Evolutionary conservation across 1,140 invertebrate species (phyloP), one percentile per base, ranked within the genome.

Genomic region (Kradibia gibbosae): DNA sequence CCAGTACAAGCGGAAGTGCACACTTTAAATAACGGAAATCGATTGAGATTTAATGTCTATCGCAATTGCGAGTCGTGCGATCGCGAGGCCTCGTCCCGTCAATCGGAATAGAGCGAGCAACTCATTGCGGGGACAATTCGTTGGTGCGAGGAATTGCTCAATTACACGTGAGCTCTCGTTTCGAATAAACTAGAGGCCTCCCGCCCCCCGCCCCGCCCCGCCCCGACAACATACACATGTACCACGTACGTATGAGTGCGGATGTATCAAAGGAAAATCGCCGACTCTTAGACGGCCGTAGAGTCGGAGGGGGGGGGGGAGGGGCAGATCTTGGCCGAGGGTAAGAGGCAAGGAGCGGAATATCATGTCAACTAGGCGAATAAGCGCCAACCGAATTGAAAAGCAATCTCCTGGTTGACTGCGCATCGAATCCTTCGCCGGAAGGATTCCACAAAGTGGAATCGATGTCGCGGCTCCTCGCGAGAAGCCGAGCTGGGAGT

Each of bases 351-450:
- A 65, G 15, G 31, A 77, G n/a, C n/a, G n/a, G 57, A 57, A 74
- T 57, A 55, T 74, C 31, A 25, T 39, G 20, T 22, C 20, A n/a
- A 7, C 34, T 67, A 28, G 39, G 2, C 36, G 62, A 20, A 39
- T 39, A 67, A 71, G 31, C 11, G 36, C n/a, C 25, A 62, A 60
- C n/a, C 25, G 42, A 80, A 74, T 74, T 17, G 39, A 48, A 48
- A 62, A 73, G 78, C 39, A 80, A 74, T 74, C 31, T 48, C 53
- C 3, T 31, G 34, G 55, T 7, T 60, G 70, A 80, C 42, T 72
- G 65, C 39, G n/a, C 25, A 42, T 17, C 73, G 36, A 75, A 60
- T 60, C 42, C n/a, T n/a, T n/a, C 34, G 28, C 36, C 11, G 34
- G 36, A 25, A 15, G 15, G 34, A 53, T 60, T 75, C 34, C n/a